Conservation (phyloP, 2,113 vertebrate genomes). For the Nannospalax galili region DNA sequence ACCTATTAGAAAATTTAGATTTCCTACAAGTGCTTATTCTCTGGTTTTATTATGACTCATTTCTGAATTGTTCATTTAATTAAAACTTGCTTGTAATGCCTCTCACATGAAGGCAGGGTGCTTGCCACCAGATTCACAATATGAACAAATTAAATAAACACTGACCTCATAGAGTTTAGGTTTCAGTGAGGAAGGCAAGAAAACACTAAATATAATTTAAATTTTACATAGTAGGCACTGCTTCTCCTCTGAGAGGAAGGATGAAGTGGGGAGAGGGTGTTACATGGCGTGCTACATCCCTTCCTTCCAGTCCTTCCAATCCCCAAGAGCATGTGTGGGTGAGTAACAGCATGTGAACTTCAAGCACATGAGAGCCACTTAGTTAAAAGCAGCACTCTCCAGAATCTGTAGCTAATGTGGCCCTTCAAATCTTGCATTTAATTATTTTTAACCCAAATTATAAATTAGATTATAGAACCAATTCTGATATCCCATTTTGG, state of each 20-base stretch:
- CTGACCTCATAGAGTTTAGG: neutral
- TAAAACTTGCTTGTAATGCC: neutral
- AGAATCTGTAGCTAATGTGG: neutral
- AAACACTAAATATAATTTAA: conserved; percentile 41
- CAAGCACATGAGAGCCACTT: neutral
- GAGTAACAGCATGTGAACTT: neutral
- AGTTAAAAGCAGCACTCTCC: neutral
- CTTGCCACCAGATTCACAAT: neutral
- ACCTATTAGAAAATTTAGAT: too few relatives aligned
- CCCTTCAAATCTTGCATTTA: neutral
- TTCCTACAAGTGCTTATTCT: neutral
- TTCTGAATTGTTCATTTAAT: conserved; percentile 43
- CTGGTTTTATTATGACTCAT: conserved; percentile 19
- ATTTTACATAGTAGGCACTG: neutral
- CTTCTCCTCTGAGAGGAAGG: neutral
- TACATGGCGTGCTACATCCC: too few relatives aligned
- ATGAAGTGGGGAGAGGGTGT: neutral
- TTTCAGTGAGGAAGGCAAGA: neutral
- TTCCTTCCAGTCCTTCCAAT: neutral
- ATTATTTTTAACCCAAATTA: neutral
- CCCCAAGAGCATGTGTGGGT: neutral
- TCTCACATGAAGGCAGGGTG: neutral
- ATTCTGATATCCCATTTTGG: neutral
- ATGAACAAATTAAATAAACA: neutral
- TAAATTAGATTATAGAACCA: conserved; percentile 3